Conservation (phyloP, 2,888 invertebrate genomes). For the Drosophila antonietae region DNA sequence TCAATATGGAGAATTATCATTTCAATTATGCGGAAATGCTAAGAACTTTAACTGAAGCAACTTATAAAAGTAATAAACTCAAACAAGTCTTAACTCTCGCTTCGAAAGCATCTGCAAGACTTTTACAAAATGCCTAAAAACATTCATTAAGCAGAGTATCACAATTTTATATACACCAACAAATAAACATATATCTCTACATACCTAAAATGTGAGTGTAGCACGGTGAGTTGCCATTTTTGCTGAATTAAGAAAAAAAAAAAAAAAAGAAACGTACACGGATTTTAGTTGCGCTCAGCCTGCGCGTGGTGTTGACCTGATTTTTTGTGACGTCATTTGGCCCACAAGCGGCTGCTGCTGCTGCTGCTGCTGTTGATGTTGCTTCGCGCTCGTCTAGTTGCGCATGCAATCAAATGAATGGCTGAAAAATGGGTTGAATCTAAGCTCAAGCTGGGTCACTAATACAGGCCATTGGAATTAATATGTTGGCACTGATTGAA, state of each 20-base stretch:
- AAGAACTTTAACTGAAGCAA: too few species aligned
- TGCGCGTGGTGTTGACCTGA: conserved; percentile 71
- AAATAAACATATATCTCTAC: conserved; percentile 1
- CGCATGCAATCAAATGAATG: neutral
- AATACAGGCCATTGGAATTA: neutral
- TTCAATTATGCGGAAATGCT: too few species aligned
- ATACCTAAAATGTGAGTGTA: conserved; percentile 20
- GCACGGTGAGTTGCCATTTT: conserved; percentile 69
- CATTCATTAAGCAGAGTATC: neutral
- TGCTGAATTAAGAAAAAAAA: conserved; percentile 36
- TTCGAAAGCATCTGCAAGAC: neutral
- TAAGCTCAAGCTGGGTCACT: conserved; percentile 21
- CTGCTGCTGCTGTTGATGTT: conserved; percentile 3
- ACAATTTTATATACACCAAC: neutral
- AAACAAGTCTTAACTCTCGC: neutral
- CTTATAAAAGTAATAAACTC: too few species aligned
- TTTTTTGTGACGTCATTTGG: conserved; percentile 78
- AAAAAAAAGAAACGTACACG: conserved; percentile 31
- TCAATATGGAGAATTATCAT: too few species aligned
- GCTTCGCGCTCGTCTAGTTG: conserved; percentile 7
- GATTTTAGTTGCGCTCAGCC: conserved; percentile 32
- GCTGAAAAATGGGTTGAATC: conserved; percentile 56
- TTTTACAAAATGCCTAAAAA: neutral
- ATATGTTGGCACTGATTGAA: neutral
- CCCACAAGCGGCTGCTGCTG: conserved; percentile 20